Base-by-base conservation (phyloP, 2,888 invertebrate species). In the Nymphalis polychloros region DNA sequence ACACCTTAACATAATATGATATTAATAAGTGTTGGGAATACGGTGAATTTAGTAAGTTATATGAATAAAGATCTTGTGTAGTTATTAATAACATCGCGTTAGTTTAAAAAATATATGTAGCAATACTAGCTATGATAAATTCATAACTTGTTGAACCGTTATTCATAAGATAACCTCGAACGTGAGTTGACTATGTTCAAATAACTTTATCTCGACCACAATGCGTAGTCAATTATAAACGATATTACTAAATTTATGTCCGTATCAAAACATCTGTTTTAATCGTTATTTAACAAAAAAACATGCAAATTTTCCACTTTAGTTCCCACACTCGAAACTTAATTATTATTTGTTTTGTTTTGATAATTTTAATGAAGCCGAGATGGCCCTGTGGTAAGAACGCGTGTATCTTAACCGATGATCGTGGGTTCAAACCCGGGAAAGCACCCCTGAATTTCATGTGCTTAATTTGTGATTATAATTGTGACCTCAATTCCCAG, bases 231-330 rank as follows among this genome's bases (percentile, higher is more conserved):
- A 79, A 76, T 78, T 76, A 78, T 72, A 77, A 82, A 78, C 74
- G 72, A 79, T 79, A 73, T 68, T 74, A 71, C 71, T 74, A 73
- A 72, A 73, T 79, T 79, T 81, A 82, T 84, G 83, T 75, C 63
- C 75, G 76, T 81, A 84, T 84, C 83, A 77, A 69, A 76, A 73
- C 64, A 68, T 68, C 82, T 81, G 83, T 84, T 8, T 49, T 49
- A n/a, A 49, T 49, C 49, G 8, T 8, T 57, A 31, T 23, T 55
- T 31, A 13, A 17, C 53, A 23, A 27, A 31, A 52, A 55, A 31
- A 8, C 27, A 31, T 17, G 2, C 23, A 16, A 55, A 55, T 31
- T 17, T 55, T 31, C 27, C 16, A 55, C 41, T 13, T 31, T 17
- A 55, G 17, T 17, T 55, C 27, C 23, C 16, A 31, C 23, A 31